A percentile compares a stretch with the other conserved stretches of the same genome.
Conservation (phyloP, 2,113 vertebrate species). For the Epinephelus cyanopodus region DNA sequence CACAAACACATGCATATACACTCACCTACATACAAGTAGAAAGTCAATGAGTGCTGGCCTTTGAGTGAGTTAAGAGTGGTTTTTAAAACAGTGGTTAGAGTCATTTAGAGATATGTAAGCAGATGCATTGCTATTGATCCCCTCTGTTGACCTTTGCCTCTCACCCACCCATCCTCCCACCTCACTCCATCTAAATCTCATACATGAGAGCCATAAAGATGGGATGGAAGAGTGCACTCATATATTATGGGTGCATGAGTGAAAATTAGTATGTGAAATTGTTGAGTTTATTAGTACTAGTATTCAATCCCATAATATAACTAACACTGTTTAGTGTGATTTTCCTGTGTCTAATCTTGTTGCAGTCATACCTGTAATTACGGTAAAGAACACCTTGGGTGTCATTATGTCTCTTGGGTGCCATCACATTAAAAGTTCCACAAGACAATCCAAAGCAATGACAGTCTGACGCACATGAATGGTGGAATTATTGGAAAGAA, state of each 20-base stretch:
- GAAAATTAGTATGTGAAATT: slow-evolving; percentile 5
- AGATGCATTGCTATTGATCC: slow-evolving; percentile 63
- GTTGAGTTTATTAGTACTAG: slow-evolving; percentile 18
- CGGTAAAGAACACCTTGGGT: slow-evolving; percentile 34
- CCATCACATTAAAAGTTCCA: slow-evolving; percentile 52
- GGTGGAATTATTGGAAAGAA: slow-evolving; percentile 29
- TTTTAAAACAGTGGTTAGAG: slow-evolving; percentile 56
- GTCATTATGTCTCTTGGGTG: slow-evolving; percentile 35
- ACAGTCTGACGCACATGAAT: slow-evolving; percentile 17
- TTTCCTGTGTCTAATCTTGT: slow-evolving; percentile 50
- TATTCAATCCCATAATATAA: background rate
- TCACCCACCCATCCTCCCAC: slow-evolving; percentile 38
- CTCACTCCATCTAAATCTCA: slow-evolving; percentile 25
- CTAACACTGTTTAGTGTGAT: slow-evolving; percentile 13
- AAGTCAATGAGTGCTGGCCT: slow-evolving; percentile 62
- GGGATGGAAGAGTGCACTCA: slow-evolving; percentile 28
- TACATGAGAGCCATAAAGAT: slow-evolving; percentile 19
- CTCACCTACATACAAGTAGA: slow-evolving; percentile 50
- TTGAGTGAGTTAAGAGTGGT: slow-evolving; percentile 46
- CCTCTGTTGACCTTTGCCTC: slow-evolving; percentile 60
- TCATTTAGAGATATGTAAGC: slow-evolving; percentile 48
- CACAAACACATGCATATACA: slow-evolving; percentile 19
- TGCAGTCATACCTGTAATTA: slow-evolving; percentile 34
- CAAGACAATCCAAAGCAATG: slow-evolving; percentile 28
- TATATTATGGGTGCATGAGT: background rate